phyloP scores from a whole-genome alignment of 2,113 vertebrate genomes.

The Martes martes region DNA sequence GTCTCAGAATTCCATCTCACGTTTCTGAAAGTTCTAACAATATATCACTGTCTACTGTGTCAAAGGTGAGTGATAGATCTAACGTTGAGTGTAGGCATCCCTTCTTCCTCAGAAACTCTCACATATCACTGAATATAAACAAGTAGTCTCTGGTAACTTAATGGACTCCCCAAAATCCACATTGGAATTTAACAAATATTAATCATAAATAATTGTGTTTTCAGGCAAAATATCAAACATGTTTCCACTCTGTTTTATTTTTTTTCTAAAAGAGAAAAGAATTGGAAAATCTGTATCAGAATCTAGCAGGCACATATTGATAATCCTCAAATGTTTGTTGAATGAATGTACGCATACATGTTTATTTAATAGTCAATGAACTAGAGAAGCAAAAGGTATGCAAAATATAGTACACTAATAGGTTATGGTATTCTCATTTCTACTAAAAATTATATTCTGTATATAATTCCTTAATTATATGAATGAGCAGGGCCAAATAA shows the following conservation, averaged over 20 bases:
- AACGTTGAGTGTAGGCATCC: not conserved
- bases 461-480: not conserved
- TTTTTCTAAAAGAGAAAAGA: not conserved
- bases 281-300: not conserved
- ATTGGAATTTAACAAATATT: slow-evolving; percentile 38
- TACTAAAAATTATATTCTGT: not conserved
- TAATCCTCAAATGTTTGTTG: not conserved
- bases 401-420: not conserved
- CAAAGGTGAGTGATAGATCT: slow-evolving; percentile 44
- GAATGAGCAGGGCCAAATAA: not conserved
- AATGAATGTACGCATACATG: not conserved
- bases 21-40: slow-evolving; percentile 49
- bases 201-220: slow-evolving; percentile 29
- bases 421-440: not conserved
- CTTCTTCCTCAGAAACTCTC: not conserved
- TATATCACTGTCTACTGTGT: slow-evolving; percentile 28
- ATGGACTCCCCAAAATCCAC: not conserved
- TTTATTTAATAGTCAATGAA: not conserved
- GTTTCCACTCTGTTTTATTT: not conserved
- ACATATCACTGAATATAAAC: slow-evolving; percentile 8
- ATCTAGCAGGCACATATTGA: not conserved
- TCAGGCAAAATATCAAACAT: slow-evolving; percentile 4
- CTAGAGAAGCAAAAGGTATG: not conserved
- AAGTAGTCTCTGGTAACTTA: not conserved
- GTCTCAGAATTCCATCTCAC: slow-evolving; percentile 64